Evolutionary conservation across 2,797 vertebrate species (phyloP), one percentile per base, ranked within the genome.

Genomic region (Macropus fuliginosus): DNA sequence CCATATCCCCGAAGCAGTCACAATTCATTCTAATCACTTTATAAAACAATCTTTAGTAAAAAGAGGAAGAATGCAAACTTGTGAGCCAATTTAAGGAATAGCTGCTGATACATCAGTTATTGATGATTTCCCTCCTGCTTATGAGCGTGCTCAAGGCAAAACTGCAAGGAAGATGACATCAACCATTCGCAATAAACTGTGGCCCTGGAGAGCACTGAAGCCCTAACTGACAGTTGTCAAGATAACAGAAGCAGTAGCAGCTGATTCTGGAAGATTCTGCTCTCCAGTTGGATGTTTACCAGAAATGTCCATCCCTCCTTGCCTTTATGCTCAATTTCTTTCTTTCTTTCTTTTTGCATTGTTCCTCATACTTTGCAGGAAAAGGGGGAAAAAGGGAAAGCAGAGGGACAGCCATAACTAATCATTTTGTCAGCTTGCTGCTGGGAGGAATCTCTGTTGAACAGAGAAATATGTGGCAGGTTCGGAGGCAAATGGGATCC

Each of bases 51-150:
- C 99, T 99, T 99, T 99, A 98, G 98, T 97, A 94, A 98, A 98
- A 98, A 98, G 97, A 98, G 96, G 98, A 98, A 99, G 99, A 99
- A 99, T 98, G 99, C 99, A 99, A 99, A 99, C 99, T 99, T 99
- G 99, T 98, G 99, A 99, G 99, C 99, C 99, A 99, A 99, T 99
- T 99, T 99, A 99, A 99, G 99, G 99, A 99, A 99, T 99, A 99
- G 99, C 99, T 99, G 99, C 99, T 99, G 99, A 99, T 99, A 99
- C 99, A 99, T 99, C 99, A 99, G 99, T 99, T 99, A 99, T 99
- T 99, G 99, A 99, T 99, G 99, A 99, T 99, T 99, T 99, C 98
- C 99, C 99, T 98, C 98, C 98, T 98, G 99, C 99, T 99, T 98
- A 99, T 98, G 99, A 99, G 99, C 99, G 98, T 96, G 99, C 99